Base-by-base conservation (phyloP, 2,888 invertebrate species). In the Platyscelio sp. region DNA sequence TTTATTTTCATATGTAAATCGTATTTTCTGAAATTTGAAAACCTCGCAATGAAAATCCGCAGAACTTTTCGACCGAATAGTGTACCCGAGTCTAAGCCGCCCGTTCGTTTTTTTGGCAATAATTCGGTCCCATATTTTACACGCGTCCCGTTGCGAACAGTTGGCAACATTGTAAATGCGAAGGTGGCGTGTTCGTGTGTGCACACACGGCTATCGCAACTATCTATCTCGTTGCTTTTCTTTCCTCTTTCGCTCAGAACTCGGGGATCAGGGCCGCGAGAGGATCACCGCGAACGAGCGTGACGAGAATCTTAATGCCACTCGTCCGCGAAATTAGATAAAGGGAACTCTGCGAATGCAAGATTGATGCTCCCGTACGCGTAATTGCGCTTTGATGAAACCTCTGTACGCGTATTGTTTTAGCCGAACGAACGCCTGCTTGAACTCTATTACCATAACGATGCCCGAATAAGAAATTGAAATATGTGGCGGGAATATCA, bases 271-370 rank as follows among this genome's bases (percentile, higher is more conserved):
- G 78, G 74, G 77, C 68, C 79, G 79, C 78, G 51, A 54, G 51
- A 77, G 72, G 54, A 78, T 78, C 74, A 58, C 68, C 60, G 58
- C 65, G 67, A 76, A 58, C 49, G 75, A 58, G 68, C 80, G 80
- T 81, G 80, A 81, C 72, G 61, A 65, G 80, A 81, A 81, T 81
- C 75, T 75, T 65, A 74, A 81, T 81, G 58, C 51, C 54, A 11
- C 54, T 26, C 46, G 56, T 75, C 60, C 33, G 74, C 33, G 61
- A 67, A 81, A 74, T 81, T 75, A 74, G 70, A 81, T 81, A 74
- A 81, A 75, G 56, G 63, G 68, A 67, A 77, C 60, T 76, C 60
- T 43, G 76, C 68, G 60, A 75, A 77, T 68, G 60, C 60, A 77
- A 40, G 76, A 77, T 68, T 77, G 76, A 77, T 68, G 51, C 58